Base-by-base conservation (phyloP, 2,797 vertebrate genomes). In the Microcaecilia unicolor region DNA sequence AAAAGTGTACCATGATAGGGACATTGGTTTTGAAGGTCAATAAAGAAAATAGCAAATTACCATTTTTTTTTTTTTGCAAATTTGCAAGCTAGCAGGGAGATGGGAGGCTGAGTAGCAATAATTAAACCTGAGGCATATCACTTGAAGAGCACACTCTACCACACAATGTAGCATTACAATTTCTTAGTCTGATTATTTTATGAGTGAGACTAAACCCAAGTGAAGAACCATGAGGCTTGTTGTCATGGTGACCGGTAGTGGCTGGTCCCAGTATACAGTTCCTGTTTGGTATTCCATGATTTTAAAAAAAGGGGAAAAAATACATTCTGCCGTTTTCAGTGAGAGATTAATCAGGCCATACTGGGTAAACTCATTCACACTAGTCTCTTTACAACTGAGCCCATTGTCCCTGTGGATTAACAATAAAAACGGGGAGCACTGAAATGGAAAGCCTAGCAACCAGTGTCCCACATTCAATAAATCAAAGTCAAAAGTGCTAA, bases 391-490 rank as follows among this genome's bases (percentile, higher is more conserved):
- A 23, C 14, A 34, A 25, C 20, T 0, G 1, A 26, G 45, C 32
- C 49, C 34, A 31, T 7, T 0, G 1, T 45, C 51, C 45, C 25
- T 0, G 0, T 51, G 52, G 63, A 61, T 71, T 61, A 52, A 34
- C 36, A 37, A 45, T 52, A 54, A 56, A n/a, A 58, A 51, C 15
- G 25, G 49, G 47, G 44, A 57, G 50, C 46, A 44, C 16, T 29
- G 62, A 31, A 46, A 59, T 43, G 63, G 67, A 61, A 62, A 64
- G 27, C 51, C 49, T 29, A 41, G 61, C 35, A 51, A 15, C 40
- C 3, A 23, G 39, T 28, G 34, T 56, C 63, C 51, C 61, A 45
- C 59, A 43, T 59, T 42, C 0, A 1, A 25, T 70, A 61, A 62
- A 61, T 61, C 33, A 32, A 37, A 55, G 35, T 56, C 58, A 37